phyloP scores from a whole-genome alignment of 2,113 vertebrate genomes.

The Poeciliopsis retropinna region DNA sequence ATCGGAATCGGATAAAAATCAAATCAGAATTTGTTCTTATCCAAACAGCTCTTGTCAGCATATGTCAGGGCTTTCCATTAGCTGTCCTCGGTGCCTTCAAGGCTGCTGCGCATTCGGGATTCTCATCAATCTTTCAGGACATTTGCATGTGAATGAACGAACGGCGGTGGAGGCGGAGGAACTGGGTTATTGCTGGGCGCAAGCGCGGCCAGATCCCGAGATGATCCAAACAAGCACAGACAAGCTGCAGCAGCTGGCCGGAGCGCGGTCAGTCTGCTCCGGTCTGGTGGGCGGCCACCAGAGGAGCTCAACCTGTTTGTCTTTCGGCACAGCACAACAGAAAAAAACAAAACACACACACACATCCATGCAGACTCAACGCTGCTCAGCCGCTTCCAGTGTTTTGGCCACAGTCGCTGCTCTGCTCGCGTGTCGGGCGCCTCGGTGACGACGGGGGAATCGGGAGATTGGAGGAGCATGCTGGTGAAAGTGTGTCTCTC shows the following conservation, averaged over 20 bases:
- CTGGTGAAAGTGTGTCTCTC: conserved; percentile 49
- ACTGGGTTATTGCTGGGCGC: conserved; percentile 34
- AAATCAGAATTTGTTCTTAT: conserved; percentile 26
- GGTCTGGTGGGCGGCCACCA: conserved; percentile 46
- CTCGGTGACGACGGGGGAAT: conserved; percentile 45
- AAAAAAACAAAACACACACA: not conserved
- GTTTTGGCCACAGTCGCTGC: conserved; percentile 48
- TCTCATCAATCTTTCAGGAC: conserved; percentile 70
- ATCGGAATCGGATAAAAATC: conserved; percentile 4
- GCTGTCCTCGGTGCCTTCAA: conserved; percentile 43
- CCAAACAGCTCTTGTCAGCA: conserved; percentile 17
- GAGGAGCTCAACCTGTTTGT: conserved; percentile 60
- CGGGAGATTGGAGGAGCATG: conserved; percentile 48
- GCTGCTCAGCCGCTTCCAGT: conserved; percentile 24
- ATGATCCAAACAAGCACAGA: conserved; percentile 46
- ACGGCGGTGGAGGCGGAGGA: conserved; percentile 31
- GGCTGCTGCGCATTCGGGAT: conserved; percentile 12
- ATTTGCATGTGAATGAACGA: conserved; percentile 28
- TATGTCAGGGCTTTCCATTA: conserved; percentile 47
- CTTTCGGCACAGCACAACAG: conserved; percentile 52
- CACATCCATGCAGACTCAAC: conserved; percentile 1
- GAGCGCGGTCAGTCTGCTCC: conserved; percentile 35
- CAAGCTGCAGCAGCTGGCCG: conserved; percentile 40
- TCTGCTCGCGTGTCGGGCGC: conserved; percentile 46
- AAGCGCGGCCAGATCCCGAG: conserved; percentile 42